phyloP scores from a whole-genome alignment of 2,888 invertebrate genomes.

The Thyatira batis region DNA sequence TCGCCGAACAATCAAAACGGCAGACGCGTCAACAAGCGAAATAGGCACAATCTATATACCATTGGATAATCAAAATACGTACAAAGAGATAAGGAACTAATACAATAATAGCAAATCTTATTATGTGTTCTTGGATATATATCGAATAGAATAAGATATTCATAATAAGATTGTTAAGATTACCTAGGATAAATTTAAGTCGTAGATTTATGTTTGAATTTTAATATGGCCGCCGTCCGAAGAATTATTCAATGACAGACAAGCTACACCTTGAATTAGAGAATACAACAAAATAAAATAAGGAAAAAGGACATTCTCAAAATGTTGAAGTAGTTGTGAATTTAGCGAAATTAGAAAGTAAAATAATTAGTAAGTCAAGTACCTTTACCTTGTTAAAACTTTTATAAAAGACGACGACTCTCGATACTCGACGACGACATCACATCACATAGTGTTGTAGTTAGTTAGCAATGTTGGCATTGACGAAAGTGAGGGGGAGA shows the following conservation, averaged over 20 bases:
- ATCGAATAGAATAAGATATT: slow-evolving; percentile 17
- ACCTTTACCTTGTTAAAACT: slow-evolving; percentile 78
- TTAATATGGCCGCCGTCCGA: slow-evolving; percentile 73
- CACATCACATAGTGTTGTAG: slow-evolving; percentile 29
- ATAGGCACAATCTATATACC: slow-evolving; percentile 40
- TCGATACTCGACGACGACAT: slow-evolving; percentile 79
- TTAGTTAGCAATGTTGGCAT: too few species aligned
- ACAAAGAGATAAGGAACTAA: slow-evolving; percentile 32
- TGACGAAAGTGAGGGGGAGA: too few species aligned
- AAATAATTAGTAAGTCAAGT: too few species aligned
- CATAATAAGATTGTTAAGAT: slow-evolving; percentile 53
- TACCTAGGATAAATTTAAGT: slow-evolving; percentile 55
- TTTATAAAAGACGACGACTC: slow-evolving; percentile 79
- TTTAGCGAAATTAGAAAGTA: too few species aligned
- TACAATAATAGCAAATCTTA: slow-evolving; percentile 6
- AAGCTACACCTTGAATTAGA: slow-evolving; percentile 4
- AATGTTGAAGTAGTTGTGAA: slow-evolving; percentile 19
- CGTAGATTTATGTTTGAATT: slow-evolving; percentile 52
- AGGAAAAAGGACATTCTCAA: slow-evolving; percentile 7
- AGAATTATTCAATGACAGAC: slow-evolving; percentile 28
- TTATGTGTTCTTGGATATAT: slow-evolving; percentile 9
- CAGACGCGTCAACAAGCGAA: slow-evolving; percentile 79
- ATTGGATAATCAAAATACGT: slow-evolving; percentile 11
- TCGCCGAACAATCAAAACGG: not conserved
- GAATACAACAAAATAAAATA: slow-evolving; percentile 4